phyloP scores from a whole-genome alignment of 2,888 invertebrate species.

The Hoplodrina ambigua region DNA sequence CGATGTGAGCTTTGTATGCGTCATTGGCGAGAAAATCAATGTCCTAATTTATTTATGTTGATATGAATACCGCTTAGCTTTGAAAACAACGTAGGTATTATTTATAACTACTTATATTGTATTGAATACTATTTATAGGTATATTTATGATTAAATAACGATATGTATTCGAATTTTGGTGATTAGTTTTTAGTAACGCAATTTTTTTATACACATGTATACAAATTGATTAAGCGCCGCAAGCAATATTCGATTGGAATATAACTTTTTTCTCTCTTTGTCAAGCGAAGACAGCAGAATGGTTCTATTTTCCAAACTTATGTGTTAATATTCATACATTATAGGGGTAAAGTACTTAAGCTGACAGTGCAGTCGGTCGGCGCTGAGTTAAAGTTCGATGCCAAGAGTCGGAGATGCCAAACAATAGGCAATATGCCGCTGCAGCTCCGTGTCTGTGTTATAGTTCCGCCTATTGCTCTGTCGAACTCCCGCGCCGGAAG shows the following conservation, averaged over 20 bases:
- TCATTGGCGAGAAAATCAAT: conserved; percentile 53
- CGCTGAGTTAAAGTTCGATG: conserved; percentile 82
- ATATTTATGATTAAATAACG: not conserved
- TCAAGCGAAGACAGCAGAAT: conserved; percentile 64
- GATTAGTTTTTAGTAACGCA: not conserved
- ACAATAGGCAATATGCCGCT: conserved; percentile 87
- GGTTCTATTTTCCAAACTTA: conserved; percentile 71
- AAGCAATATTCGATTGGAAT: conserved; percentile 36
- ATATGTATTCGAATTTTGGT: not conserved
- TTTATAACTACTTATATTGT: not conserved
- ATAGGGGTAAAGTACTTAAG: conserved; percentile 82
- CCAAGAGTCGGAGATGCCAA: conserved; percentile 89
- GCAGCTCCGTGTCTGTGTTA: conserved; percentile 75
- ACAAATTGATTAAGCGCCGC: conserved; percentile 18
- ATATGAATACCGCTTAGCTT: conserved; percentile 5
- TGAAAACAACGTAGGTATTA: not conserved
- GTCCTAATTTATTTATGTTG: conserved; percentile 32
- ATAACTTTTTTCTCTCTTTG: conserved; percentile 30
- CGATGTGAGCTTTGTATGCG: conserved; percentile 43
- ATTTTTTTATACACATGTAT: not conserved
- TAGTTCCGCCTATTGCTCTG: conserved; percentile 81
- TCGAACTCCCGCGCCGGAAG: conserved; percentile 82
- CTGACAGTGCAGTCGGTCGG: conserved; percentile 82
- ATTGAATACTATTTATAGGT: not conserved
- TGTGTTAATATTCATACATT: conserved; percentile 85